These are phyloP conservation scores for Agrochola litura DNA, from an alignment of 2,888 invertebrate genomes.

Conservation along the genomic window DNA sequence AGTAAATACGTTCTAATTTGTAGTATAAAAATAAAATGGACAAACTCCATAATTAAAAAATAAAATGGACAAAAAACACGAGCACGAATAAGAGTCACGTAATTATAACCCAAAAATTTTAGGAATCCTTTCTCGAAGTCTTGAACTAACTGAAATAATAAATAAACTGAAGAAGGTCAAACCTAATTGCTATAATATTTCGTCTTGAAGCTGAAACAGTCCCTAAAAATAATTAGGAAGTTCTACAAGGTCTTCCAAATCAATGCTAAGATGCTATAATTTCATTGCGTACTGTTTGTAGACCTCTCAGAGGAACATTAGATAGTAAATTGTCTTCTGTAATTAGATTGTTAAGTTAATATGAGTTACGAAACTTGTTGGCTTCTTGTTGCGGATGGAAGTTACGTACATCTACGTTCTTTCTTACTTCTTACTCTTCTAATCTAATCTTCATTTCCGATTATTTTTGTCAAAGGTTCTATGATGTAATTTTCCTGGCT, in stretches of 20 bases:
- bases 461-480: neutral
- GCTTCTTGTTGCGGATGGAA: constrained; percentile 13
- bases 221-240: constrained; percentile 3
- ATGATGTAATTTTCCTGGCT: neutral
- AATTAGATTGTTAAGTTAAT: constrained; percentile 23
- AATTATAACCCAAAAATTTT: no score
- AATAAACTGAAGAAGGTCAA: constrained; percentile 1
- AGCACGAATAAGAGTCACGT: no score
- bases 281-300: neutral
- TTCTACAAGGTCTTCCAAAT: constrained; percentile 13
- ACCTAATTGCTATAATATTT: constrained; percentile 9
- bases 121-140: no score
- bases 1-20: no score
- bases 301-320: neutral
- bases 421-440: neutral
- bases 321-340: neutral
- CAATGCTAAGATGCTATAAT: neutral
- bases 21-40: no score
- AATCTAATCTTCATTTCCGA: constrained; percentile 18
- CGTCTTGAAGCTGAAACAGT: constrained; percentile 5
- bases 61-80: no score
- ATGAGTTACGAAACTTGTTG: constrained; percentile 7
- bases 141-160: constrained; percentile 5
- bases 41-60: no score
- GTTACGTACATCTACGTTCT: neutral